Evolutionary conservation across 2,113 vertebrate species (phyloP).

Genomic region (Jacana jacana): DNA sequence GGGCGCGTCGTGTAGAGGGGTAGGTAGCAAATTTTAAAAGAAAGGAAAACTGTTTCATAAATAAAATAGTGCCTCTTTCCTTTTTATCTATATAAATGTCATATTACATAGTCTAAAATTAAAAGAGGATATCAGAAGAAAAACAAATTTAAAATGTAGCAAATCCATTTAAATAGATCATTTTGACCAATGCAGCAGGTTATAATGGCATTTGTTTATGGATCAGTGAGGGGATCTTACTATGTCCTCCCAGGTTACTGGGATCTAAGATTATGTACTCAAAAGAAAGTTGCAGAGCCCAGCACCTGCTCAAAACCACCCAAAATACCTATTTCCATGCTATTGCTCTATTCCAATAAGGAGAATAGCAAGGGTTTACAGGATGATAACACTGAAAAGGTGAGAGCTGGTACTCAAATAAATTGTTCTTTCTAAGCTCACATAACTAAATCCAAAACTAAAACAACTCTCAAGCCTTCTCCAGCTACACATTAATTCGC

Average conservation of each 20-base stretch:
- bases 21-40: not conserved
- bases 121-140: not conserved
- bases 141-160: not conserved
- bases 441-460: not conserved
- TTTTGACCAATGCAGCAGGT: not conserved
- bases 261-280: not conserved
- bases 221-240: not conserved
- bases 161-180: not conserved
- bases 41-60: not conserved
- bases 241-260: not conserved
- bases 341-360: not conserved
- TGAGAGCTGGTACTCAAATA: not conserved
- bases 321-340: not conserved
- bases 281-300: not conserved
- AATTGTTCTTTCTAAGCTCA: not conserved
- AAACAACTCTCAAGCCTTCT: not conserved
- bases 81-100: not conserved
- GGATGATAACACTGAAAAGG: not conserved
- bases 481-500: not conserved
- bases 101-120: not conserved
- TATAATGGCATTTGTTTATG: not conserved
- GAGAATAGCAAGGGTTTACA: not conserved
- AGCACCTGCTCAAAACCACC: not conserved
- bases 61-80: not conserved
- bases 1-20: fast-evolving